Conservation (phyloP, 2,888 invertebrate genomes). For the Byasa hedistus region DNA sequence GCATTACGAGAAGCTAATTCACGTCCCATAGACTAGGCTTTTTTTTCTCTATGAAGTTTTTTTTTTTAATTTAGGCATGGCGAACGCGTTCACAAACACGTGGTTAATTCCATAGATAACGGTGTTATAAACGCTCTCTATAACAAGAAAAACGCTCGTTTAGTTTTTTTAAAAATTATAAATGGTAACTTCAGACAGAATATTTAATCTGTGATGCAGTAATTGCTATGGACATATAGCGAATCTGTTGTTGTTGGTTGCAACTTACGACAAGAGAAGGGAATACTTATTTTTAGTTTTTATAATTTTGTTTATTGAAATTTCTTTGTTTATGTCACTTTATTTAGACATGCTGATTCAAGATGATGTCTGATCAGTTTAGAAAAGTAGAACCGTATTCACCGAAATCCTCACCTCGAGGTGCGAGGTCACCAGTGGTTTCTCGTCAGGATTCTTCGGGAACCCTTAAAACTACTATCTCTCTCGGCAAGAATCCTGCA, state of each 20-base stretch:
- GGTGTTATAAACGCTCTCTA: background rate
- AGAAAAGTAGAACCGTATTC: conserved; percentile 96
- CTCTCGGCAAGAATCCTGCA: conserved; percentile 97
- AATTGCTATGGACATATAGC: conserved; percentile 19
- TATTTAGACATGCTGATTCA: conserved; percentile 80
- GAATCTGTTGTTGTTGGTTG: conserved; percentile 24
- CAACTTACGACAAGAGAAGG: conserved; percentile 35
- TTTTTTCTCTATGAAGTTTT: conserved; percentile 54
- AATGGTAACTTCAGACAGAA: conserved; percentile 30
- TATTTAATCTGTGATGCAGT: conserved; percentile 13
- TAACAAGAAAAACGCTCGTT: conserved; percentile 8
- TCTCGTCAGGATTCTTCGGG: conserved; percentile 98
- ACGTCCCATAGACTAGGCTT: conserved; percentile 64
- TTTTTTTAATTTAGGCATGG: conserved; percentile 28
- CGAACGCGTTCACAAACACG: conserved; percentile 45
- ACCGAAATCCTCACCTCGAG: conserved; percentile 95
- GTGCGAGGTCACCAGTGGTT: conserved; percentile 96
- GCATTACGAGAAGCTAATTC: conserved; percentile 76
- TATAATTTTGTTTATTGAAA: conserved; percentile 62
- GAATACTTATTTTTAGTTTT: conserved; percentile 57
- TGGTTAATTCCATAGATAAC: conserved; percentile 52
- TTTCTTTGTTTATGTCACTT: conserved; percentile 58
- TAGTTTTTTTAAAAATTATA: background rate
- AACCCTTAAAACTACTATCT: conserved; percentile 98
- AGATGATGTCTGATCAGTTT: conserved; percentile 96